phyloP scores from a whole-genome alignment of 2,888 invertebrate genomes.

The Mermis nigrescens region DNA sequence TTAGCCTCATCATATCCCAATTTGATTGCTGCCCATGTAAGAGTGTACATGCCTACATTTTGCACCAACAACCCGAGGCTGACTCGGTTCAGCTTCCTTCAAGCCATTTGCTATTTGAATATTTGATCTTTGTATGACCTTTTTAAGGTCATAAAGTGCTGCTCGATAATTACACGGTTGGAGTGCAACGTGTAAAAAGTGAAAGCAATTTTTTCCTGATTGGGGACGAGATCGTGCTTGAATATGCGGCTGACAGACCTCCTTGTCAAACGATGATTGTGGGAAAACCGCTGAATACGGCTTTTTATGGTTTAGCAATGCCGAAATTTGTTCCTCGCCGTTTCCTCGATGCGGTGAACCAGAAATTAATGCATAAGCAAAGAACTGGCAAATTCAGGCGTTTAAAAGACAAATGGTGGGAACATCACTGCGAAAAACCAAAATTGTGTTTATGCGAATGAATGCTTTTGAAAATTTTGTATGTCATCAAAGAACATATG shows the following conservation, averaged over 20 bases:
- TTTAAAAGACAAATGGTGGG: slow-evolving; percentile 3
- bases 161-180: background rate
- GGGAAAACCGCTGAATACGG: background rate
- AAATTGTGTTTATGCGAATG: background rate
- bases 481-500: no score
- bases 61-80: no score
- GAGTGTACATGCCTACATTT: no score
- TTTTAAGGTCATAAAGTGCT: background rate
- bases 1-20: no score
- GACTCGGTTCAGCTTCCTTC: no score
- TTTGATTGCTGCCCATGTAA: no score
- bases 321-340: background rate
- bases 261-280: background rate
- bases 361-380: background rate
- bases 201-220: background rate
- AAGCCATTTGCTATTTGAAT: no score
- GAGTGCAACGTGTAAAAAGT: background rate
- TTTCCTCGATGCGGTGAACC: background rate
- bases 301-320: background rate
- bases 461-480: no score
- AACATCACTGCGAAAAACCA: background rate
- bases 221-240: background rate
- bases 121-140: no score
- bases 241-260: background rate
- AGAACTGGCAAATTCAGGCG: background rate